These are phyloP conservation scores for Cebus imitator DNA, from an alignment of 2,113 vertebrate genomes.

Conservation along the genomic window DNA sequence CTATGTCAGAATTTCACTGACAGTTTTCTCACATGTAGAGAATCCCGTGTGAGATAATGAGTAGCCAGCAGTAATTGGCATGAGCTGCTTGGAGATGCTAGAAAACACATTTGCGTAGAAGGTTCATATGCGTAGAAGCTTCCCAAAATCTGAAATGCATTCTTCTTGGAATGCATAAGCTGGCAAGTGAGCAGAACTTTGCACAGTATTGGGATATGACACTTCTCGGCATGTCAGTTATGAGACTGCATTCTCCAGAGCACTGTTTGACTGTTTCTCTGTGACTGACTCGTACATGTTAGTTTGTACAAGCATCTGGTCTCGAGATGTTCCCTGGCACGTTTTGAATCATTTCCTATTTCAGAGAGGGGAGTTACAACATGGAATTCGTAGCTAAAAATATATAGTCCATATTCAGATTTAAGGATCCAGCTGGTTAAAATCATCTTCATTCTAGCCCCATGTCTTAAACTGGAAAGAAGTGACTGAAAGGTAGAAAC, in stretches of 20 bases:
- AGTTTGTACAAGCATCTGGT: background rate
- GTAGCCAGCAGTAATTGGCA: background rate
- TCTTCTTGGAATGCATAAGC: slow-evolving; percentile 7
- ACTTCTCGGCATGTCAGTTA: rapidly evolving
- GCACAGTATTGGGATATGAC: background rate
- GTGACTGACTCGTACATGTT: slow-evolving; percentile 10
- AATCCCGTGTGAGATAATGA: background rate
- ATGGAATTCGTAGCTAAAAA: slow-evolving; percentile 8
- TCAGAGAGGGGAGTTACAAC: slow-evolving; percentile 43
- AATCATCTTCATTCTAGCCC: background rate
- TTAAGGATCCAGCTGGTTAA: background rate
- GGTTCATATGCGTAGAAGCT: background rate
- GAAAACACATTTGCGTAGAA: slow-evolving; percentile 10
- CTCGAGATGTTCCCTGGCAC: slow-evolving; percentile 11
- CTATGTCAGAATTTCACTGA: background rate
- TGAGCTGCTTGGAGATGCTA: background rate
- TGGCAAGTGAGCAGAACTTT: background rate
- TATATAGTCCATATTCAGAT: background rate
- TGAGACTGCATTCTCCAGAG: background rate
- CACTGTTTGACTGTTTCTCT: background rate
- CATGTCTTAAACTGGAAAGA: slow-evolving; percentile 40
- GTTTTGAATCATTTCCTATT: background rate
- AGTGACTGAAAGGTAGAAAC: background rate
- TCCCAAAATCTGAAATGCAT: background rate
- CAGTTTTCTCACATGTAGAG: background rate